Percentiles rank a stretch among this genome's conserved stretches.
These are phyloP conservation scores for Phylloscopus collybita DNA, from an alignment of 2,797 vertebrate genomes.

Conservation along the genomic window DNA sequence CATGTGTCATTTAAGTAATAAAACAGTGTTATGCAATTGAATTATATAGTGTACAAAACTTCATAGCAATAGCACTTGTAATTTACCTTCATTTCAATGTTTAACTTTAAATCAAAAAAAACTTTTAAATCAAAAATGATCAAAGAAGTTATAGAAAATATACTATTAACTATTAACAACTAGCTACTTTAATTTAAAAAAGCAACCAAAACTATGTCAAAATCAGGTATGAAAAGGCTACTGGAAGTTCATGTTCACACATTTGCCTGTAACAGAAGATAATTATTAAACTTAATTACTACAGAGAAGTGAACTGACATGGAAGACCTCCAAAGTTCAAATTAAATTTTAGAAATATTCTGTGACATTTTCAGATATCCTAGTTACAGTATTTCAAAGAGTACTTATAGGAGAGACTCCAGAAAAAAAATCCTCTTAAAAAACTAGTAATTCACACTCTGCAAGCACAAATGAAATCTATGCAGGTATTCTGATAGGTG, in stretches of 20 bases:
- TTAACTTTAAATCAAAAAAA: not conserved
- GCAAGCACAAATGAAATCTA: not conserved
- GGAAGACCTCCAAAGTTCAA: not conserved
- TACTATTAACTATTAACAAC: not conserved
- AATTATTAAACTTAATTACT: not conserved
- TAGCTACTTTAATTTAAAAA: not conserved
- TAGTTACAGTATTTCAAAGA: not conserved
- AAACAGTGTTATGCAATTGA: not conserved
- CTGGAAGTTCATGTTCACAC: not conserved
- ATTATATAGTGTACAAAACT: not conserved
- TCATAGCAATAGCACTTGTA: not conserved
- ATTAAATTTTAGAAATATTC: not conserved
- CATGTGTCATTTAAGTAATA: not conserved
- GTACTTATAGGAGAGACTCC: not conserved
- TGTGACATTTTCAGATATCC: not conserved
- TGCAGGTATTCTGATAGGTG: not conserved
- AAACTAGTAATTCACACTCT: not conserved
- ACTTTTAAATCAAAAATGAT: not conserved
- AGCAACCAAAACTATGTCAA: not conserved
- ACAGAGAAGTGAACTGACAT: not conserved
- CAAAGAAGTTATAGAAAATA: not conserved
- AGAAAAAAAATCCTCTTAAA: not conserved
- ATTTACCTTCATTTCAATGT: not conserved
- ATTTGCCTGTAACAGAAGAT: not conserved
- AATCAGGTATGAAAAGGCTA: not conserved